phyloP scores from a whole-genome alignment of 2,888 invertebrate species.

The Antitype chi region DNA sequence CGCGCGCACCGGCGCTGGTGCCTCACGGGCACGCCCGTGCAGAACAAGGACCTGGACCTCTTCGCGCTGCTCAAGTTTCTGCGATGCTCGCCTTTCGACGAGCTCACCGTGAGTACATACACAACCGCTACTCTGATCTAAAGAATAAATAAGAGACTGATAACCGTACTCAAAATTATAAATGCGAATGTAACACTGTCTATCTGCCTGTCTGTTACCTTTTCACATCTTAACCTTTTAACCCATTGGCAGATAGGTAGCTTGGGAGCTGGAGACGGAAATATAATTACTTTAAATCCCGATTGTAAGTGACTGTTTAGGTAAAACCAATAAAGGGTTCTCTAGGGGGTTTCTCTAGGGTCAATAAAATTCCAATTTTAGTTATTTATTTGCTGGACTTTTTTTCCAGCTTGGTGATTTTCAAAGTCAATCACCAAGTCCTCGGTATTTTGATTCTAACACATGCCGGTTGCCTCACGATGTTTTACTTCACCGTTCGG shows the following conservation, averaged over 20 bases:
- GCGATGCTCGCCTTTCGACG: slow-evolving; percentile 96
- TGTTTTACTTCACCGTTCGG: neutral
- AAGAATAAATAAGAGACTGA: neutral
- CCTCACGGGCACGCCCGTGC: slow-evolving; percentile 98
- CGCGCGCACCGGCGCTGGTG: slow-evolving; percentile 91
- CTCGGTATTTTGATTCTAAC: neutral
- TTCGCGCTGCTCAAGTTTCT: slow-evolving; percentile 96
- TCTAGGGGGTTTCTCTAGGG: neutral
- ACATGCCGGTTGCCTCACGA: no score
- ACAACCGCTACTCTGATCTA: neutral
- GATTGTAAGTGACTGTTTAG: neutral
- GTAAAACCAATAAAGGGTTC: neutral
- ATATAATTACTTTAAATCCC: no score
- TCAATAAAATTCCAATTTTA: neutral
- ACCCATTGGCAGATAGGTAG: neutral
- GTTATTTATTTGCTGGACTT: no score
- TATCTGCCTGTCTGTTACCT: neutral
- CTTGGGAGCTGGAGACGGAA: neutral
- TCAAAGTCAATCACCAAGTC: no score
- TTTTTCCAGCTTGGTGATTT: no score
- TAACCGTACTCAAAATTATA: neutral
- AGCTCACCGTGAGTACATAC: slow-evolving; percentile 90
- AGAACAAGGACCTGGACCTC: slow-evolving; percentile 97
- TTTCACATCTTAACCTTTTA: neutral
- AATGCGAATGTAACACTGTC: neutral